A percentile compares a stretch with the other conserved stretches of the same genome.
These are phyloP conservation scores for Chromoteleia sp. DNA, from an alignment of 2,888 invertebrate species.

Conservation along the genomic window DNA sequence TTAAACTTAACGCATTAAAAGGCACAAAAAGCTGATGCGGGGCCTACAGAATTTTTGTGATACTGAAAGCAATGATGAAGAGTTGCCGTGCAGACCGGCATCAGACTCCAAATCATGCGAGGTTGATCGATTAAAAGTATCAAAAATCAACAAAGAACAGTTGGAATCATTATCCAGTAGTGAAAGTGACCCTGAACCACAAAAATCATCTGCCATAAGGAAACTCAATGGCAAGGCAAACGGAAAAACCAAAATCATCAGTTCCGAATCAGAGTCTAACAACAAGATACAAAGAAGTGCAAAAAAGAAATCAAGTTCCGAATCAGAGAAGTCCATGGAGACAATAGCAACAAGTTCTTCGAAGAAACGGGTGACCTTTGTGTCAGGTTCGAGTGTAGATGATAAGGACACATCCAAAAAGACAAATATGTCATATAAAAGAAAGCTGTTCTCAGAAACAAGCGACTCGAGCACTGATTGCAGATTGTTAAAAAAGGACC, in stretches of 20 bases:
- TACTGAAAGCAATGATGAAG: no score
- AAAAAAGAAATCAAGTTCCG: slow-evolving; percentile 4
- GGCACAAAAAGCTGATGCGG: slow-evolving; percentile 11
- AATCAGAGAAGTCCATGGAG: not conserved
- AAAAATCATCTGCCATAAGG: no score
- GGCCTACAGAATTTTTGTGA: slow-evolving; percentile 6
- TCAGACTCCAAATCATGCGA: no score
- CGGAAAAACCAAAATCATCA: no score
- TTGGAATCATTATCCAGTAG: no score
- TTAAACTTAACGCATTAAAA: not conserved
- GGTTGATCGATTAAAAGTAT: no score
- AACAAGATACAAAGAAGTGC: not conserved
- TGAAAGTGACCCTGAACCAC: no score
- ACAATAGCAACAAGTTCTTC: slow-evolving; percentile 1
- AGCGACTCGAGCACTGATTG: slow-evolving; percentile 9
- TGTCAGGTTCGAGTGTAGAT: not conserved
- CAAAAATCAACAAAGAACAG: no score
- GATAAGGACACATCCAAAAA: not conserved
- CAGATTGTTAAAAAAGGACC: slow-evolving; percentile 25
- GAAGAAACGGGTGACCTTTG: slow-evolving; percentile 45
- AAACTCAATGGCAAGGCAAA: no score
- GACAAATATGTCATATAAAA: not conserved
- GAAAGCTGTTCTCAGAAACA: slow-evolving; percentile 6
- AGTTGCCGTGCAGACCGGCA: no score
- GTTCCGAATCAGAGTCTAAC: no score